Percentiles rank a stretch among this genome's conserved stretches.
Conservation (phyloP, 1,140 invertebrate species). For the Megalopta genalis region DNA sequence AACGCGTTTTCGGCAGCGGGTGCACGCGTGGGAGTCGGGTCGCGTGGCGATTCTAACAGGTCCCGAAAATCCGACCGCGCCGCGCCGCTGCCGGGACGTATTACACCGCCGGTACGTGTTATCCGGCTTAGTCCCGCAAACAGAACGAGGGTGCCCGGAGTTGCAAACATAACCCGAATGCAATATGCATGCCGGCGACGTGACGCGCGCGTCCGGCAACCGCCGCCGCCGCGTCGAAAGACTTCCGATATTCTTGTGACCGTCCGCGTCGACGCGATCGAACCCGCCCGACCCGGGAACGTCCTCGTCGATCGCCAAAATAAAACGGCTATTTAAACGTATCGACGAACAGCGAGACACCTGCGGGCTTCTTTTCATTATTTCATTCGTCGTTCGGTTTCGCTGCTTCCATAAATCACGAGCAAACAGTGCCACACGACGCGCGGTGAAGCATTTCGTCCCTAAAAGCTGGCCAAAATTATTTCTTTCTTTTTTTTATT, state of each 20-base stretch:
- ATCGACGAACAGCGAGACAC: background rate
- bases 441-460: too few relatives aligned
- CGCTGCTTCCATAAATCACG: too few relatives aligned
- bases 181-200: conserved; percentile 62
- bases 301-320: conserved; percentile 24
- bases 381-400: too few relatives aligned
- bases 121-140: conserved; percentile 49
- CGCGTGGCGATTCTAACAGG: conserved; percentile 48
- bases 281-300: conserved; percentile 21
- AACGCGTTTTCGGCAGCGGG: too few relatives aligned
- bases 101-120: conserved; percentile 52
- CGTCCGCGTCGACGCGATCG: conserved; percentile 21
- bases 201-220: conserved; percentile 31
- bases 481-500: too few relatives aligned
- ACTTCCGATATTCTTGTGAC: conserved; percentile 37
- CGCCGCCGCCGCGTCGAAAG: background rate
- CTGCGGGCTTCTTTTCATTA: too few relatives aligned
- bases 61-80: conserved; percentile 63
- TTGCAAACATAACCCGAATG: conserved; percentile 59
- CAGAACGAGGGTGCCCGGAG: conserved; percentile 20
- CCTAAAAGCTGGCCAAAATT: too few relatives aligned
- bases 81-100: conserved; percentile 33
- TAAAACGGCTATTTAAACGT: conserved; percentile 26
- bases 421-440: too few relatives aligned
- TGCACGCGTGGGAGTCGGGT: background rate